Base-by-base conservation (phyloP, 2,113 vertebrate species). In the Colistium nudipinnis region DNA sequence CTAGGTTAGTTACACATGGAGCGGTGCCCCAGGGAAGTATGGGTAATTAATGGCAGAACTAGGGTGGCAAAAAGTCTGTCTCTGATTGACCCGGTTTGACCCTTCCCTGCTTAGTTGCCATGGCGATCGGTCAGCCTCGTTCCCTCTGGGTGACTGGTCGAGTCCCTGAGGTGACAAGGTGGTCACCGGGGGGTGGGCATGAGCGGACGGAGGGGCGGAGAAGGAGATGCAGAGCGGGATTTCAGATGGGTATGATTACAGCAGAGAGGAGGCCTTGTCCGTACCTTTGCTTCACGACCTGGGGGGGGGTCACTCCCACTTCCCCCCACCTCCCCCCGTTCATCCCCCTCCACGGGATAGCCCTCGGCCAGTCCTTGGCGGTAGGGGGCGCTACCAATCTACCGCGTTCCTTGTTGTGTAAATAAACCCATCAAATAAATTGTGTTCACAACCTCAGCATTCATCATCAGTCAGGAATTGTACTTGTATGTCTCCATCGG, bases 31-130 rank as follows among this genome's bases (percentile, higher is more conserved):
- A 28, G 83, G 88, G 88, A 79, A 76, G 63, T 72, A 20, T 84
- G 68, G 79, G 79, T 89, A 89, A 91, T 90, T 89, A 86, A 90
- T 89, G 83, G 82, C 89, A 90, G 89, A 83, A 48, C 57, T 20
- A 24, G 33, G 77, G 78, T 88, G 82, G 81, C 62, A 83, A 62
- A 56, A 78, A 52, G n/a, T 81, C 85, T 89, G 85, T 89, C 84
- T 83, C 79, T 70, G 77, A 79, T 88, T 91, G 88, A 91, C 87
- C 88, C 28, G 4, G 17, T 74, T 70, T 88, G 83, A 91, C 89
- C 90, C 84, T 13, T 63, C 14, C 1, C 27, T 12, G 74, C 69
- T 85, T 76, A 62, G 83, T 88, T 74, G 48, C 80, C 68, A 74
- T 59, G 20, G 81, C 31, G 78, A 89, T 63, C 36, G 73, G 86